Conservation (phyloP, 1,140 invertebrate genomes). For the Psilanteris sp. region DNA sequence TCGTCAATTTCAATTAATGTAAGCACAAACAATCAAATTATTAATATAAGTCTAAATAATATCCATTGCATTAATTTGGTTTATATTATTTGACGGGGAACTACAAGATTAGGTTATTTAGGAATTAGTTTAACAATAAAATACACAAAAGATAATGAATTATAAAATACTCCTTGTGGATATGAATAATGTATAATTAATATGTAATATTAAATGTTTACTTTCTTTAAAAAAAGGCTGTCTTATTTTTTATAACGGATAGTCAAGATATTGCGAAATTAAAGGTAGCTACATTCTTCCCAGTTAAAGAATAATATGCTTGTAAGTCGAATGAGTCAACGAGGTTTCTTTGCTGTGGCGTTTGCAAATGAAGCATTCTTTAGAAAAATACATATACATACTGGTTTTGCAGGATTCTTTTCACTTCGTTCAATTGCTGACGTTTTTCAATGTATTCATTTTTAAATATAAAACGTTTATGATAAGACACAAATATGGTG, state of each 20-base stretch:
- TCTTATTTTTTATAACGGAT: background rate
- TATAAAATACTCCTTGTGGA: too few relatives aligned
- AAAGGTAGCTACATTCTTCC: slow-evolving; percentile 26
- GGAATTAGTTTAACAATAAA: too few relatives aligned
- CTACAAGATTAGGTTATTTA: too few relatives aligned
- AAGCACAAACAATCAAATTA: too few relatives aligned
- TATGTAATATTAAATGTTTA: too few relatives aligned
- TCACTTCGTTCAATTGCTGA: slow-evolving; percentile 38
- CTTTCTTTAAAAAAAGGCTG: too few relatives aligned
- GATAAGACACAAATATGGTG: slow-evolving; percentile 43
- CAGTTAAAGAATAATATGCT: slow-evolving; percentile 47
- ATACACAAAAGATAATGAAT: too few relatives aligned
- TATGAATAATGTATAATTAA: too few relatives aligned
- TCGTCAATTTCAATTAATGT: too few relatives aligned
- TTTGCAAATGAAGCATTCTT: slow-evolving; percentile 57
- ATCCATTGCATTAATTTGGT: too few relatives aligned
- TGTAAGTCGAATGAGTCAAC: slow-evolving; percentile 53
- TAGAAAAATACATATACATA: slow-evolving; percentile 43
- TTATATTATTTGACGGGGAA: too few relatives aligned
- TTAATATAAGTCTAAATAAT: too few relatives aligned
- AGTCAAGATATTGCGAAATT: slow-evolving; percentile 27
- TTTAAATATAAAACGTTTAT: slow-evolving; percentile 47
- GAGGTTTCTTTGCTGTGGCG: slow-evolving; percentile 46
- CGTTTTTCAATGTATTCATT: slow-evolving; percentile 32
- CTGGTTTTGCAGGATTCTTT: slow-evolving; percentile 51